These are phyloP conservation scores for Physella acuta DNA, from an alignment of 1,140 invertebrate species.

Conservation along the genomic window DNA sequence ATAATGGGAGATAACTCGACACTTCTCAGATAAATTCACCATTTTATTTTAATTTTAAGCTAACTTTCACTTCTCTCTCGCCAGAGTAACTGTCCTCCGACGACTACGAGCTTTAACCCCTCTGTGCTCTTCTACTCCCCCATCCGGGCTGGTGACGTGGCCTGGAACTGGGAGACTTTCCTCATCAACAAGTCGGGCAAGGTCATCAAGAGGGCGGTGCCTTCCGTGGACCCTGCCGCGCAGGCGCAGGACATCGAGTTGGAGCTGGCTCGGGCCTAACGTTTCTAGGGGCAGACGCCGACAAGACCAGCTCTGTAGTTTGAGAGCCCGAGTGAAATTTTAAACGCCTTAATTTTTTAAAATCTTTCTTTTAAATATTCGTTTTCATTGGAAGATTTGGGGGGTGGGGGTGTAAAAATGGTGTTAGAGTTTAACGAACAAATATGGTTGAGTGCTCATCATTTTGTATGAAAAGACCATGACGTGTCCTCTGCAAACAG, in stretches of 20 bases:
- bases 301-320: background rate
- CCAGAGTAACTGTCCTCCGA: constrained; percentile 43
- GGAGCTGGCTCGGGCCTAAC: no score
- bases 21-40: no score
- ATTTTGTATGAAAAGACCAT: no score
- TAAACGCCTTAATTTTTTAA: no score
- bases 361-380: no score
- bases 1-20: no score
- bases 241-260: constrained; percentile 24
- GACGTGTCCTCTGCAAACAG: constrained; percentile 26
- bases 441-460: no score
- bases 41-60: no score
- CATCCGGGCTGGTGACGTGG: constrained; percentile 61
- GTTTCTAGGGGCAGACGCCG: no score
- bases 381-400: no score
- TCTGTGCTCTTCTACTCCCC: constrained; percentile 47
- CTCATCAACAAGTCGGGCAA: constrained; percentile 61
- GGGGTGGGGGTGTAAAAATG: no score
- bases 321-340: background rate
- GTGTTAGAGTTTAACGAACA: no score
- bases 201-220: constrained; percentile 34
- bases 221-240: constrained; percentile 26
- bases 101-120: constrained; percentile 31
- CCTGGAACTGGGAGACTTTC: constrained; percentile 70
- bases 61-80: background rate